Evolutionary conservation across 1,140 invertebrate species (phyloP), one percentile per base, ranked within the genome.

Genomic region (Pentalonia nigronervosa): DNA sequence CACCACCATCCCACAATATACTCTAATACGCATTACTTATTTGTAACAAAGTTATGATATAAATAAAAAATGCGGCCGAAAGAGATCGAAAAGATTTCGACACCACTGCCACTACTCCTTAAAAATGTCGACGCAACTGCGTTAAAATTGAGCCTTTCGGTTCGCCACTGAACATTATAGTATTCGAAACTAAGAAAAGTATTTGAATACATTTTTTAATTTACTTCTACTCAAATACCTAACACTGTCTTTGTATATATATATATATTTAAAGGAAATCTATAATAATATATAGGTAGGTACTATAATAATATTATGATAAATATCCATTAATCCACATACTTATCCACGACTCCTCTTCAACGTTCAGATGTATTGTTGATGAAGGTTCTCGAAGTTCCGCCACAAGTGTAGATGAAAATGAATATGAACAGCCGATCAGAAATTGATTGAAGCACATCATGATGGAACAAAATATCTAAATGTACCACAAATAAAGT

Each of bases 291-390:
- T n/a, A 53, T 53, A 53, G 21, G 7, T 53, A 53, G 50, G 50
- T 53, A 23, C 7, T 53, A 53, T 7, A 53, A 6, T 53, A 53
- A 23, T 53, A 53, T 23, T 53, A 53, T 67, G 14, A n/a, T 17
- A 67, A n/a, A 17, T 67, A 4, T 67, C 14, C 21, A 11, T 7
- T 60, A 60, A 45, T 34, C 2, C 30, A 30, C 53, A 25, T 91
- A 91, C 90, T 50, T 67, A 91, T 91, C 90, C 90, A 91, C 8
- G 90, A 91, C 20, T 41, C 53, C 9, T 91, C 60, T 30, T 91
- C 90, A 1, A 21, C 45, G 23, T 1, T 81, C 3, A 91, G 8
- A n/a, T 91, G 36, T 60, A 91, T 41, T 30, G 53, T n/a, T 20
- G 90, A 91, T 2, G 90, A 21, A 81, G 90, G 17, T n/a, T 91